These are phyloP conservation scores for Tethea ocularis DNA, from an alignment of 2,888 invertebrate species.

Conservation along the genomic window DNA sequence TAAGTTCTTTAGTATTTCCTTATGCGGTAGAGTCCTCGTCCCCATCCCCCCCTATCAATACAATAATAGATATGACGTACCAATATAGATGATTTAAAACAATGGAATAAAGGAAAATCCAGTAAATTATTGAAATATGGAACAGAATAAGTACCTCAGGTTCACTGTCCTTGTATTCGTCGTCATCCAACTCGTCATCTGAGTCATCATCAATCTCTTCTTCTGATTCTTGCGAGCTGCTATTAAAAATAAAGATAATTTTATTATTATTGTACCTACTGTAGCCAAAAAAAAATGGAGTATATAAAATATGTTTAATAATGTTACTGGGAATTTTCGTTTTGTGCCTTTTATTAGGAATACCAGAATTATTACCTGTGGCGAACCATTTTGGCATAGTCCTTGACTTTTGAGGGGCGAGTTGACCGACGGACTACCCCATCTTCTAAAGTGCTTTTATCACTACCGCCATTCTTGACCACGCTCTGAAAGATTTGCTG, in stretches of 20 bases:
- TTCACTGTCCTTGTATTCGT: constrained; percentile 48
- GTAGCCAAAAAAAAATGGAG: too few relatives aligned
- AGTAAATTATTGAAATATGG: not conserved
- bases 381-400: constrained; percentile 83
- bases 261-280: not conserved
- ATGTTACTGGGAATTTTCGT: too few relatives aligned
- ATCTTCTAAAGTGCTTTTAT: constrained; percentile 54
- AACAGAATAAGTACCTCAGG: constrained; percentile 39
- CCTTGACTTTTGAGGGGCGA: constrained; percentile 79
- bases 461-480: constrained; percentile 63
- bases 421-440: constrained; percentile 72
- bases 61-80: too few relatives aligned
- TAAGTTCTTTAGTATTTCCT: too few relatives aligned
- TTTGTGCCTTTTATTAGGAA: not conserved
- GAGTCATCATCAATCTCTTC: constrained; percentile 35
- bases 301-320: too few relatives aligned
- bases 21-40: too few relatives aligned
- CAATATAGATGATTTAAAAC: not conserved
- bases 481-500: constrained; percentile 43
- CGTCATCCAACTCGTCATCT: constrained; percentile 53
- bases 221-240: constrained; percentile 36
- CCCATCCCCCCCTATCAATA: too few relatives aligned
- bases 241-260: constrained; percentile 20
- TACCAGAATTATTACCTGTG: constrained; percentile 49
- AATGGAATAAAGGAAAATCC: not conserved